phyloP scores from a whole-genome alignment of 2,113 vertebrate species.

The Platichthys flesus region DNA sequence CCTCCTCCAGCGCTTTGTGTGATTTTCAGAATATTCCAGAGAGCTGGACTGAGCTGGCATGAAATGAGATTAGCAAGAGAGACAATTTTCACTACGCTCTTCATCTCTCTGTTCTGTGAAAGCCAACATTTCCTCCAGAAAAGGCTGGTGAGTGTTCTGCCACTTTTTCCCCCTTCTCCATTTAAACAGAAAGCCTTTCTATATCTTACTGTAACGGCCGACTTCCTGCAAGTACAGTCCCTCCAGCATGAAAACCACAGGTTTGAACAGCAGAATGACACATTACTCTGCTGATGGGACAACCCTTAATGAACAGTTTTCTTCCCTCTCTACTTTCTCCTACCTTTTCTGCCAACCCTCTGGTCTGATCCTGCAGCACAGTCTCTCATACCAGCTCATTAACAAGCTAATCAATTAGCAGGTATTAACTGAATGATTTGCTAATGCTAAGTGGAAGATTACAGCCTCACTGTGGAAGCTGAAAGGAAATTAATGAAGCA shows the following conservation, averaged over 20 bases:
- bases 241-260: constrained; percentile 4
- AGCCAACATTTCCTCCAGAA: constrained; percentile 32
- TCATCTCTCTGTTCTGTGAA: constrained; percentile 41
- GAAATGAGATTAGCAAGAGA: constrained; percentile 79
- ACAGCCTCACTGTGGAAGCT: constrained; percentile 18
- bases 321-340: too few species aligned
- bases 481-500: constrained; percentile 25
- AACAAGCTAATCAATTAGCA: constrained; percentile 54
- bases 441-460: constrained; percentile 6
- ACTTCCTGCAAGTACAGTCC: not conserved
- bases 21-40: constrained; percentile 67
- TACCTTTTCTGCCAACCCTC: too few species aligned
- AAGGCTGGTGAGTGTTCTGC: constrained; percentile 10
- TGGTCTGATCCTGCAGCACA: not conserved
- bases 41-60: constrained; percentile 73
- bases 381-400: constrained; percentile 38
- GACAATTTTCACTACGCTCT: constrained; percentile 74
- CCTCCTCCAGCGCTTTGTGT: constrained; percentile 28
- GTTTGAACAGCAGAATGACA: not conserved
- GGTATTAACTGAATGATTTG: constrained; percentile 24
- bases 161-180: not conserved
- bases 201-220: not conserved
- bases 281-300: not conserved
- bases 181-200: constrained; percentile 18
- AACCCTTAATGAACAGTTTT: not conserved